Evolutionary conservation across 2,797 vertebrate species (phyloP), one percentile per base, ranked within the genome.

Genomic region (Garrulus glandarius): DNA sequence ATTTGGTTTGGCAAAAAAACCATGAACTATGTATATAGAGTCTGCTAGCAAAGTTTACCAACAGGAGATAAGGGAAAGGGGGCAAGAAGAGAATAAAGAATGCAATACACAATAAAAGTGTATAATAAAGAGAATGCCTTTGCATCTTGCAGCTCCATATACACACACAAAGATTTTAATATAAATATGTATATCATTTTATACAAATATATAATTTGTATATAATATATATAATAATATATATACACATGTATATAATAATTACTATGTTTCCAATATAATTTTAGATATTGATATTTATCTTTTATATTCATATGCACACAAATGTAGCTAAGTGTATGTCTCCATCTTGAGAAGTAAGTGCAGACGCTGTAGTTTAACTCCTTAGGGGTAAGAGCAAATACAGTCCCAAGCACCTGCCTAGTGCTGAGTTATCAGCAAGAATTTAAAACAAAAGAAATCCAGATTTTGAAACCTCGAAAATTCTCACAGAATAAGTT

Each of bases 21-120:
- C 37, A 30, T 1, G 1, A 71, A 19, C 34, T 14, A 5, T 0
- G 8, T 27, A 60, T 11, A 4, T 2, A 3, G 32, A 37, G 10
- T 29, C 43, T 24, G 6, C 30, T 12, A 23, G 20, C 23, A 49
- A 30, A 34, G 29, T 55, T 80, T 2, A 43, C 12, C 3, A 84
- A 27, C 11, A 47, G 34, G 23, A 81, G 8, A 27, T 9, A 55
- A 55, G 19, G 6, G 17, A 43, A 56, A 80, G n/a, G 36, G 13
- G 15, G 30, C 17, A 37, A n/a, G 16, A 79, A 16, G 12, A 49
- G 2, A 70, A 16, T 39, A n/a, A 41, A 26, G 21, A n/a, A 13
- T 2, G 9, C 12, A 47, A 32, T 20, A n/a, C 15, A 49, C 17
- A 39, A 60, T 15, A 39, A 21, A 39, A 6, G 32, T 5, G 14